Base-by-base conservation (phyloP, 2,888 invertebrate species). In the Sinotaia quadrata region DNA sequence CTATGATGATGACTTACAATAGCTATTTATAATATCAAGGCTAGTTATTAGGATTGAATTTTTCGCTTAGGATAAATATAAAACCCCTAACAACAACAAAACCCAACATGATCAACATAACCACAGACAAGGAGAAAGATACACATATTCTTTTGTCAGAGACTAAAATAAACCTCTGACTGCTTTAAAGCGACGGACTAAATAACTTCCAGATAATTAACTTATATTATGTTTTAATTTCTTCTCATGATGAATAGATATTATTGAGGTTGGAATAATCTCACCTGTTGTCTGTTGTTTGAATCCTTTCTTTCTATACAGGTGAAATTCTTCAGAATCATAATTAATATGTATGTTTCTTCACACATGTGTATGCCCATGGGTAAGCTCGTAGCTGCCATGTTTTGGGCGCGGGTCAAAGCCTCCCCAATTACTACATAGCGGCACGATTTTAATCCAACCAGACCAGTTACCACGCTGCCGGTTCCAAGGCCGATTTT, bases 401-500 rank as follows among this genome's bases (percentile, higher is more conserved):
- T 47, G 44, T 7, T 47, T 27, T 57, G 49, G 4, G 54, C 57
- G 2, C 44, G 49, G 3, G 18, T 18, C 54, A 57, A 4, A 2
- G 57, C 57, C 8, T 58, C 57, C 18, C 66, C 66, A 21, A 66
- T 24, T 29, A 66, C 34, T 5, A 54, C 18, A 12, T 47, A 41
- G 1, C 34, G 47, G 12, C 37, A 31, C 8, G 57, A 10, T 37
- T 60, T 49, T 2, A 29, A 21, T 5, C 52, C 59, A 7, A 49
- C 49, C 7, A 67, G 37, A 21, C 59, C 67, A 7, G 59, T 52
- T 27, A 59, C 37, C 7, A 29, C 67, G 27, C 51, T 58, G 27
- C 67, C 67, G 33, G 67, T 59, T 4, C 59, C 49, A 29, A 67
- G 51, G 4, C 67, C 67, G 1, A 67, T 18, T 8, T 41, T 36